A percentile compares a stretch with the other conserved stretches of the same genome.
These are phyloP conservation scores for Rambutsinella grinnellia DNA, from an alignment of 2,888 invertebrate genomes.

Conservation along the genomic window DNA sequence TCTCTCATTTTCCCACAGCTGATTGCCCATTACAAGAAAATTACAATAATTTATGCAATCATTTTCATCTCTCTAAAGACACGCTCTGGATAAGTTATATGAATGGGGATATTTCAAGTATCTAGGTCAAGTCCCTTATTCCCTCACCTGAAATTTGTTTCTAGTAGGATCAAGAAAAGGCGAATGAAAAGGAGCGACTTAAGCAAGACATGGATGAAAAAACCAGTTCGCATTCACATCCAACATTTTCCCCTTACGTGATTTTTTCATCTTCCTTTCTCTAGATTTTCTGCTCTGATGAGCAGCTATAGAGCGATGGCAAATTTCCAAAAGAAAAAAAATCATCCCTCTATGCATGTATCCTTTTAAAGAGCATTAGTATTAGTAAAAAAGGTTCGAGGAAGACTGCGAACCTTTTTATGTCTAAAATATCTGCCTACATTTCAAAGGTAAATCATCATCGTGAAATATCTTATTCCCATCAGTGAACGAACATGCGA, in stretches of 20 bases:
- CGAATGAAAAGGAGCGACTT: background rate
- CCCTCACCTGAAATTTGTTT: background rate
- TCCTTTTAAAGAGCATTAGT: background rate
- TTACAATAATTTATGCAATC: too few relatives aligned
- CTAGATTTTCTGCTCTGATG: slow-evolving; percentile 42
- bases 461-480: too few relatives aligned
- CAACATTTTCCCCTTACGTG: slow-evolving; percentile 35
- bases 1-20: too few relatives aligned
- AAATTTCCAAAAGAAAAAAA: slow-evolving; percentile 33
- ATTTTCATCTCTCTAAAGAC: too few relatives aligned
- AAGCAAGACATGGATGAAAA: background rate
- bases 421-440: too few relatives aligned
- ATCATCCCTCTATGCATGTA: slow-evolving; percentile 3
- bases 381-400: background rate
- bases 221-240: slow-evolving; percentile 18
- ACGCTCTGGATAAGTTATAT: too few relatives aligned
- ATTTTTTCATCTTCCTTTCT: slow-evolving; percentile 40
- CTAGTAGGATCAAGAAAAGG: background rate
- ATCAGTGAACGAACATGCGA: background rate
- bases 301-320: slow-evolving; percentile 36
- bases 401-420: background rate
- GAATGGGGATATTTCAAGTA: too few relatives aligned
- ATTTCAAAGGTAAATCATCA: too few relatives aligned
- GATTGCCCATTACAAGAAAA: too few relatives aligned
- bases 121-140: background rate